These are phyloP conservation scores for Pampus argenteus DNA, from an alignment of 2,797 vertebrate species.

Conservation along the genomic window DNA sequence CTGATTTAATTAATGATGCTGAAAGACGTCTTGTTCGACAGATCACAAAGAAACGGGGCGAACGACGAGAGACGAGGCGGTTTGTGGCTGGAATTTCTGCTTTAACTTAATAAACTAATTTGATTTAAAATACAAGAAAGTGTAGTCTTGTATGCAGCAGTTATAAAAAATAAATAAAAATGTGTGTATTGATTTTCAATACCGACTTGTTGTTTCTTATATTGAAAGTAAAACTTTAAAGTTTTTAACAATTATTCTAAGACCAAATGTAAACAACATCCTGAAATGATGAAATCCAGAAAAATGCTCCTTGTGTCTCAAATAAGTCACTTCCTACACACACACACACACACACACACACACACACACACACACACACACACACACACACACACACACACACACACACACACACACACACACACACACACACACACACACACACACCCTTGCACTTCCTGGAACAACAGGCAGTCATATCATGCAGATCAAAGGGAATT, in stretches of 20 bases:
- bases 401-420: conserved; percentile 15
- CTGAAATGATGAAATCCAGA: background rate
- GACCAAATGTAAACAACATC: background rate
- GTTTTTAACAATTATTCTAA: too few species aligned
- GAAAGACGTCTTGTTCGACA: too few species aligned
- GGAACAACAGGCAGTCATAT: conserved; percentile 58
- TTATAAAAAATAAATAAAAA: too few species aligned
- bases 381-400: conserved; percentile 18
- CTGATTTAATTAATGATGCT: too few species aligned
- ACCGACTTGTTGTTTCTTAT: background rate
- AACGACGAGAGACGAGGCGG: too few species aligned
- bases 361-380: conserved; percentile 3
- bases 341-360: background rate
- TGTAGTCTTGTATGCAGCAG: too few species aligned
- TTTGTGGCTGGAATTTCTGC: too few species aligned
- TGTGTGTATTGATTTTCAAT: background rate
- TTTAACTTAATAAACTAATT: too few species aligned
- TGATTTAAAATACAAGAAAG: too few species aligned
- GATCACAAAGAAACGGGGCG: too few species aligned
- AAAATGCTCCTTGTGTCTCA: background rate
- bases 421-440: conserved; percentile 26
- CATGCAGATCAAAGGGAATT: conserved; percentile 70
- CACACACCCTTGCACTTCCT: conserved; percentile 45
- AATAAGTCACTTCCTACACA: conserved; percentile 3
- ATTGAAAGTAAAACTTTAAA: background rate